A percentile compares a stretch with the other conserved stretches of the same genome.
Conservation (phyloP, 2,797 vertebrate genomes). For the Macroramphosus scolopax region DNA sequence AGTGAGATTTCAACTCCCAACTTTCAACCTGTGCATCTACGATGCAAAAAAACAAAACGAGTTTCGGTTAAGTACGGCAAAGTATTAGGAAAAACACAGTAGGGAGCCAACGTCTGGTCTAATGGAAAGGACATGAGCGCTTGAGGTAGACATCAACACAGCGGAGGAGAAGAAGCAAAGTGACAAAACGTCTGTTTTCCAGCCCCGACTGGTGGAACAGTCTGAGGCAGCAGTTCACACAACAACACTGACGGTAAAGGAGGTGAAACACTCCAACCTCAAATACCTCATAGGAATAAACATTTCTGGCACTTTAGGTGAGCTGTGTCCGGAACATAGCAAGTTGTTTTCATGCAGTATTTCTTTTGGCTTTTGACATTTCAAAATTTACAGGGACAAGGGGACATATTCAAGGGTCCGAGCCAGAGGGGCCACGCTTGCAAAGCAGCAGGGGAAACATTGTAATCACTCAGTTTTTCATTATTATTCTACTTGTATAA, state of each 20-base stretch:
- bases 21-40: too few species aligned
- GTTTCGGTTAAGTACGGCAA: constrained; percentile 13
- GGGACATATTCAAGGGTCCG: too few species aligned
- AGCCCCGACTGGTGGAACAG: constrained; percentile 13
- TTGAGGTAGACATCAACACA: constrained; percentile 48
- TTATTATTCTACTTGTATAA: too few species aligned
- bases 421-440: too few species aligned
- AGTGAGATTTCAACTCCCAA: too few species aligned
- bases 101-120: constrained; percentile 38
- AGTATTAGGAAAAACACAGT: constrained; percentile 33
- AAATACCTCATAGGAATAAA: constrained; percentile 41
- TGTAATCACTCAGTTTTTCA: too few species aligned
- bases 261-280: constrained; percentile 34
- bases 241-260: constrained; percentile 33
- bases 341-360: too few species aligned
- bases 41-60: constrained; percentile 4
- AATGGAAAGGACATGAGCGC: constrained; percentile 53
- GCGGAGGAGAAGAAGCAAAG: constrained; percentile 25
- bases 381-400: too few species aligned
- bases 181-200: constrained; percentile 54
- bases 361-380: too few species aligned
- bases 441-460: too few species aligned
- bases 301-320: constrained; percentile 14
- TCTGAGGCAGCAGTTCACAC: constrained; percentile 41
- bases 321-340: too few species aligned